Percentiles rank a stretch among this genome's conserved stretches.
These are phyloP conservation scores for Ectropis grisescens DNA, from an alignment of 1,140 invertebrate genomes.

Conservation along the genomic window DNA sequence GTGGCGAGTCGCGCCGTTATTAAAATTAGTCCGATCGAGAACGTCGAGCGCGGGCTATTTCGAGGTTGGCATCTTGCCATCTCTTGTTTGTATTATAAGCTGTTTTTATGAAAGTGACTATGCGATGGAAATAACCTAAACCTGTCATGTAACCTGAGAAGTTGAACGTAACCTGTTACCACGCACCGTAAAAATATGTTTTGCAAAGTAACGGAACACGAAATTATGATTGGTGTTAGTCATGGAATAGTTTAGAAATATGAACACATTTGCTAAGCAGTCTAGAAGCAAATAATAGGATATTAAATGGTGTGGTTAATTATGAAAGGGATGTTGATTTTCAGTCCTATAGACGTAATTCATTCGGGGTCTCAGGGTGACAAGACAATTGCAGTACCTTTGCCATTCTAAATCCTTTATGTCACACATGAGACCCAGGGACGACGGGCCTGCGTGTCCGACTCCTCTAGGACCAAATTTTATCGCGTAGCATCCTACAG, in stretches of 20 bases:
- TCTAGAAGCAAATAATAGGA: constrained; percentile 33
- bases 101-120: constrained; percentile 69
- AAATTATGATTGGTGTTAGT: too few relatives aligned
- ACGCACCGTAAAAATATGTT: not conserved
- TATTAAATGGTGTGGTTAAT: constrained; percentile 19
- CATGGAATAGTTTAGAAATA: constrained; percentile 2
- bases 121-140: constrained; percentile 65
- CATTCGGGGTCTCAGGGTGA: constrained; percentile 11
- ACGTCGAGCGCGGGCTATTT: constrained; percentile 62
- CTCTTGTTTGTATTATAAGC: constrained; percentile 68
- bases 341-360: constrained; percentile 29
- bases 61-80: constrained; percentile 55
- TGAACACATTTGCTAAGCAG: constrained; percentile 34
- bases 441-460: constrained; percentile 87
- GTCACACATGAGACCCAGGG: constrained; percentile 78
- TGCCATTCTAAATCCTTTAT: constrained; percentile 76
- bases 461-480: constrained; percentile 91
- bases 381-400: constrained; percentile 61
- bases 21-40: constrained; percentile 62
- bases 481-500: constrained; percentile 82
- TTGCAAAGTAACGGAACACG: too few relatives aligned
- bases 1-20: constrained; percentile 47
- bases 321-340: constrained; percentile 8
- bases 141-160: constrained; percentile 60
- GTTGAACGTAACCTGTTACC: constrained; percentile 23